Base-by-base conservation (phyloP, 23 tunicate genomes). In the Trididemnum nubilum region DNA sequence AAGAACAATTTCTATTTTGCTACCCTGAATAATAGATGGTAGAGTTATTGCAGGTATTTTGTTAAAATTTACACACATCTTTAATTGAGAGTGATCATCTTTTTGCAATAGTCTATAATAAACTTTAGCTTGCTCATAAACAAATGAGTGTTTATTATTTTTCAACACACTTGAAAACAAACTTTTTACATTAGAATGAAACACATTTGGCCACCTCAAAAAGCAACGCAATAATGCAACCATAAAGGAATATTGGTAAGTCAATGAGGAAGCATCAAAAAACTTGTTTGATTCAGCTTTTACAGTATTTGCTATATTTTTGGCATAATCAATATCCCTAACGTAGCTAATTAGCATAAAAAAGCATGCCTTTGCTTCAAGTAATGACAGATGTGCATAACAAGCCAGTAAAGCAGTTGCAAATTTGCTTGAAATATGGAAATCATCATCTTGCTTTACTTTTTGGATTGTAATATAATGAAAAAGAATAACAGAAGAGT, bases 131-230 rank as follows among this genome's bases (percentile, higher is more conserved):
- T 72, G 73, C 49, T 83, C 81, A 0, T 59, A 30, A 21, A 83
- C 29, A 32, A 31, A 59, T 0, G 35, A 32, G 22, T 58, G 36
- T 12, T 52, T 27, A 4, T 15, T 7, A 0, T 0, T n/a, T n/a
- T 34, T 7, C 12, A 73, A 35, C 27, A 73, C 29, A 23, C 29
- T 58, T 32, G 35, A 18, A 35, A 83, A 73, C 59, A 61, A 3
- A 2, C 37, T 60, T 37, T 83, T 83, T 2, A 83, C 32, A 12
- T 36, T 60, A 32, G 26, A 19, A 59, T 83, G 51, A 61, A 83
- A 83, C 7, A 61, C 23, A 3, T 36, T 25, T 26, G 81, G 87
- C 87, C 87, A 83, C 37, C 50, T 59, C 29, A 83, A 29, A 83
- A 73, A 83, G 34, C 67, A 37, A 19, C 38, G 31, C 73, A 73